A percentile compares a stretch with the other conserved stretches of the same genome.
Conservation (phyloP, 1,140 invertebrate species). For the Brachionus plicatilis region DNA sequence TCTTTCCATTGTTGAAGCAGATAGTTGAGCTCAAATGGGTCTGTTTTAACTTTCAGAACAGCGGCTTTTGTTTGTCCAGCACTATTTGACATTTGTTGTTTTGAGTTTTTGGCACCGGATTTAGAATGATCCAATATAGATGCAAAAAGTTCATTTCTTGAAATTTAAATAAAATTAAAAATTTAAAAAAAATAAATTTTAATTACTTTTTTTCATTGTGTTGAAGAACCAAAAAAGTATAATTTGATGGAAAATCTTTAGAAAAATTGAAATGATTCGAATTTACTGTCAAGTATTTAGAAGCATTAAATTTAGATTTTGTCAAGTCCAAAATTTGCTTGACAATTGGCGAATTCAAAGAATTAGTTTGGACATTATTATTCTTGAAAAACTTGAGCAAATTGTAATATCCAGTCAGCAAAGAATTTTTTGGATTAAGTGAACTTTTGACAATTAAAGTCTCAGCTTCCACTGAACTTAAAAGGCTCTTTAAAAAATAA, state of each 20-base stretch:
- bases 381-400: background rate
- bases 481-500: background rate
- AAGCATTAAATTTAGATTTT: conserved; percentile 29
- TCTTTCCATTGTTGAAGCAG: conserved; percentile 38
- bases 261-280: conserved; percentile 11
- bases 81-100: conserved; percentile 4
- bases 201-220: conserved; percentile 28
- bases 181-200: background rate
- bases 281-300: background rate
- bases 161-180: background rate
- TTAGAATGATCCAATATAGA: conserved; percentile 23
- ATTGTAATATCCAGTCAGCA: conserved; percentile 16
- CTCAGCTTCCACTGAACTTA: background rate
- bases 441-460: conserved; percentile 6
- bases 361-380: background rate
- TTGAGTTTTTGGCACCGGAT: background rate
- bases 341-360: background rate
- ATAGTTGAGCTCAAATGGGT: conserved; percentile 23
- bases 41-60: conserved; percentile 6
- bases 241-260: conserved; percentile 26
- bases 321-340: conserved; percentile 24
- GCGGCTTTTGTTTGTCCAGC: background rate
- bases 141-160: conserved; percentile 22
- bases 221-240: conserved; percentile 5
- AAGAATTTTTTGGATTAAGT: conserved; percentile 13